These are phyloP conservation scores for Calosoma granatense DNA, from an alignment of 1,140 invertebrate genomes.

Conservation along the genomic window DNA sequence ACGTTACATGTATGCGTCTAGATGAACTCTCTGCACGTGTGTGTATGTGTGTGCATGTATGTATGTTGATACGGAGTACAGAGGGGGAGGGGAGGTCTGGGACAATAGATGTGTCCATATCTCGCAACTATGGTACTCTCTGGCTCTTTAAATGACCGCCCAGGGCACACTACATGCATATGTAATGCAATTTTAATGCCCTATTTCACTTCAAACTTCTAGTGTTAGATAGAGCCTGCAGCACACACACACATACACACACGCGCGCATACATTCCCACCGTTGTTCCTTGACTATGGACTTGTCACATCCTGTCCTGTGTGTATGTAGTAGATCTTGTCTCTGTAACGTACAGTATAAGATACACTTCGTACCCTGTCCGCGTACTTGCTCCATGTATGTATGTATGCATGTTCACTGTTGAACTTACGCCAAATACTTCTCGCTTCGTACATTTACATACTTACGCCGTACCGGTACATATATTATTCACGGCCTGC, in stretches of 20 bases:
- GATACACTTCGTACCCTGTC: background rate
- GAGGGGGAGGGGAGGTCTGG: no score
- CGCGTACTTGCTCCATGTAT: no score
- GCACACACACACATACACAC: no score
- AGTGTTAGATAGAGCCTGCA: background rate
- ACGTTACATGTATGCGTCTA: no score
- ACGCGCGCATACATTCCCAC: no score
- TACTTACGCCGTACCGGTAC: background rate
- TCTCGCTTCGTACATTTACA: no score
- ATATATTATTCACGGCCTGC: background rate
- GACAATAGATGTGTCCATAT: background rate
- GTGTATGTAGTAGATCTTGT: background rate
- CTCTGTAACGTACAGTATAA: background rate
- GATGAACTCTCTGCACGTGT: no score
- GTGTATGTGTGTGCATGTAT: no score
- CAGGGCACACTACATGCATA: slow-evolving; percentile 1
- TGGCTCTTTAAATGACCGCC: background rate
- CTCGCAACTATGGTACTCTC: background rate
- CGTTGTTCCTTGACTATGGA: background rate
- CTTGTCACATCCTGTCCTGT: background rate
- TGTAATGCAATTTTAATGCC: slow-evolving; percentile 7
- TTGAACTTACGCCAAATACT: no score
- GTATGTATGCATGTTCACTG: no score
- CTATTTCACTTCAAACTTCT: background rate
- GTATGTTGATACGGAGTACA: no score